phyloP scores from a whole-genome alignment of 2,888 invertebrate species.

The Bibio marci region DNA sequence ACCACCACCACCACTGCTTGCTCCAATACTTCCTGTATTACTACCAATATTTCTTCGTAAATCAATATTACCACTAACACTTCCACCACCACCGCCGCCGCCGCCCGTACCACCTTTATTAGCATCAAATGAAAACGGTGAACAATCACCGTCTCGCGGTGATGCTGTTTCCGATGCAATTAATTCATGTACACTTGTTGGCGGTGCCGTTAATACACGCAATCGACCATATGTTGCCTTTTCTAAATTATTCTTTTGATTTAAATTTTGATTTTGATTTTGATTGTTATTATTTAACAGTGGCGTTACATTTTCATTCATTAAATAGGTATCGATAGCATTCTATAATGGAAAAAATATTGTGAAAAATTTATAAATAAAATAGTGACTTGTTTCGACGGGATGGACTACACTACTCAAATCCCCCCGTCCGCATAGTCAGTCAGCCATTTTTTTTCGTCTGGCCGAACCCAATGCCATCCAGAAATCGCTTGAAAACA shows the following conservation, averaged over 20 bases:
- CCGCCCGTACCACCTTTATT: slow-evolving; percentile 7
- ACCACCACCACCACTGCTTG: slow-evolving; percentile 6
- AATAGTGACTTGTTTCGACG: no score
- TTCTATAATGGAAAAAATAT: slow-evolving; percentile 5
- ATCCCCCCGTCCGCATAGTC: no score
- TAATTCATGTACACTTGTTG: slow-evolving; percentile 34
- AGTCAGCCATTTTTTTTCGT: no score
- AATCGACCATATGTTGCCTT: slow-evolving; percentile 56
- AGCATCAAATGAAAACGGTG: slow-evolving; percentile 18
- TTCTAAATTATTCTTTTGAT: slow-evolving; percentile 17
- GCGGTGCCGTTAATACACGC: slow-evolving; percentile 48
- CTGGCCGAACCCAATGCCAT: no score
- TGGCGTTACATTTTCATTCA: slow-evolving; percentile 10
- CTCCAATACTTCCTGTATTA: slow-evolving; percentile 6
- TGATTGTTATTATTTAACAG: neutral
- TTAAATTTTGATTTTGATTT: slow-evolving; percentile 8
- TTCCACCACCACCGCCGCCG: slow-evolving; percentile 7
- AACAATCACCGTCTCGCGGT: slow-evolving; percentile 18
- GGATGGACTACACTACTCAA: no score
- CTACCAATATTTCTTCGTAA: neutral
- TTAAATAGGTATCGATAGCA: slow-evolving; percentile 10
- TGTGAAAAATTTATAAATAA: neutral
- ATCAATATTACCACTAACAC: neutral
- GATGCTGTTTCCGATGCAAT: slow-evolving; percentile 19
- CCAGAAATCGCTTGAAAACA: no score